Conservation (phyloP, 2,888 invertebrate species). For the Andricus curvator region DNA sequence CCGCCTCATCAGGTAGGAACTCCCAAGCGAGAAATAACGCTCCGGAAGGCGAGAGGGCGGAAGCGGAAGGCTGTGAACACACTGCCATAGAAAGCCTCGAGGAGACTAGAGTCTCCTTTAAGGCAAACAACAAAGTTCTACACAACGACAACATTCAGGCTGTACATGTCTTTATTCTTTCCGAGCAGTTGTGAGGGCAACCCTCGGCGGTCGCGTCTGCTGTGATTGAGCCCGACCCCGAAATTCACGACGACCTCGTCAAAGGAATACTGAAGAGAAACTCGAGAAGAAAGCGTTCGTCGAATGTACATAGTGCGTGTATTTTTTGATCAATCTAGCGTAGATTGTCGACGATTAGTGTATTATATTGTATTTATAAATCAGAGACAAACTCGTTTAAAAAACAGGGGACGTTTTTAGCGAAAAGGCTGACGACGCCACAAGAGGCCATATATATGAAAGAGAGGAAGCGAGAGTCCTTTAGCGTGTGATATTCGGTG, state of each 20-base stretch:
- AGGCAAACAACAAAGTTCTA: slow-evolving; percentile 65
- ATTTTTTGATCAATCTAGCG: slow-evolving; percentile 53
- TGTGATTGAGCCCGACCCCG: slow-evolving; percentile 43
- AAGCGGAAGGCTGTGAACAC: slow-evolving; percentile 76
- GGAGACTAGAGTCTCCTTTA: slow-evolving; percentile 66
- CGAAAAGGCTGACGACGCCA: slow-evolving; percentile 66
- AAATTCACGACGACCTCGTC: slow-evolving; percentile 39
- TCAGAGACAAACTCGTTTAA: slow-evolving; percentile 28
- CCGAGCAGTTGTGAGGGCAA: slow-evolving; percentile 75
- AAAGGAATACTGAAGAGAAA: slow-evolving; percentile 51
- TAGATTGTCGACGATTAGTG: slow-evolving; percentile 47
- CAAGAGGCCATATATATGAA: slow-evolving; percentile 69
- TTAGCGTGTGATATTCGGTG: slow-evolving; percentile 35
- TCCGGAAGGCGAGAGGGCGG: slow-evolving; percentile 72
- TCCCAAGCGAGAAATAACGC: slow-evolving; percentile 41
- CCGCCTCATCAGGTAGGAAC: slow-evolving; percentile 39
- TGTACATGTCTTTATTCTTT: slow-evolving; percentile 74
- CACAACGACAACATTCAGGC: slow-evolving; percentile 75
- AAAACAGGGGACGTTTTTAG: slow-evolving; percentile 35
- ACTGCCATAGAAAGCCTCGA: slow-evolving; percentile 66
- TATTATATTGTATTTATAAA: slow-evolving; percentile 53
- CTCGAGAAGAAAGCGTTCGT: slow-evolving; percentile 53
- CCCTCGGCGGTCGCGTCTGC: slow-evolving; percentile 16
- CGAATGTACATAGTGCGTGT: slow-evolving; percentile 48
- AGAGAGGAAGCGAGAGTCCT: slow-evolving; percentile 44